These are phyloP conservation scores for Lipophrys pholis DNA, from an alignment of 2,113 vertebrate genomes.

Conservation along the genomic window DNA sequence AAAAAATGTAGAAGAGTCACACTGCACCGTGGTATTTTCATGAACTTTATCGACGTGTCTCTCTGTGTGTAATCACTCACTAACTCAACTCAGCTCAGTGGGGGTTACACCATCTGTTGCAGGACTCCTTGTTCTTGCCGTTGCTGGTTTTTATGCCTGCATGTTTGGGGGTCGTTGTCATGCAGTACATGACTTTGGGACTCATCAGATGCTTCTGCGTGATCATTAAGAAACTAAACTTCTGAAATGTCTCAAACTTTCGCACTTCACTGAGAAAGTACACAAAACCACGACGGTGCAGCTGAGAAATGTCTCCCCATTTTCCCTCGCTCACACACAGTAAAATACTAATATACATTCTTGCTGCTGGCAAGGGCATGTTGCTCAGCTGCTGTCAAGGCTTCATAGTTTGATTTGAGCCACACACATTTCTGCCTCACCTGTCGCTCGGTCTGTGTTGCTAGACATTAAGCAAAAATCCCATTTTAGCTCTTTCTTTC, in stretches of 20 bases:
- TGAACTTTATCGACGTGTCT: neutral
- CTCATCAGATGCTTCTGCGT: neutral
- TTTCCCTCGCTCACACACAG: neutral
- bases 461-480: slow-evolving; percentile 1
- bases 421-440: slow-evolving; percentile 7
- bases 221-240: neutral
- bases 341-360: neutral
- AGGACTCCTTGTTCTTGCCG: neutral
- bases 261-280: neutral
- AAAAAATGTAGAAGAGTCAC: too few species aligned
- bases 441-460: neutral
- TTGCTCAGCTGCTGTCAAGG: slow-evolving; percentile 20
- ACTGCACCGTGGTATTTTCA: too few species aligned
- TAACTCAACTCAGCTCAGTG: neutral
- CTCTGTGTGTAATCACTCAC: neutral
- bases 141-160: neutral
- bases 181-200: neutral
- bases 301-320: neutral
- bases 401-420: slow-evolving; percentile 25
- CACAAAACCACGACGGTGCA: neutral
- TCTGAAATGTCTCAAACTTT: neutral
- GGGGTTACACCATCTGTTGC: neutral
- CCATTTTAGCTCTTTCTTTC: neutral
- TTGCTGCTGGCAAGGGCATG: slow-evolving; percentile 25
- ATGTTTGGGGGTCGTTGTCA: neutral